phyloP scores from a whole-genome alignment of 2,113 vertebrate genomes.

The Cisticola juncidis region DNA sequence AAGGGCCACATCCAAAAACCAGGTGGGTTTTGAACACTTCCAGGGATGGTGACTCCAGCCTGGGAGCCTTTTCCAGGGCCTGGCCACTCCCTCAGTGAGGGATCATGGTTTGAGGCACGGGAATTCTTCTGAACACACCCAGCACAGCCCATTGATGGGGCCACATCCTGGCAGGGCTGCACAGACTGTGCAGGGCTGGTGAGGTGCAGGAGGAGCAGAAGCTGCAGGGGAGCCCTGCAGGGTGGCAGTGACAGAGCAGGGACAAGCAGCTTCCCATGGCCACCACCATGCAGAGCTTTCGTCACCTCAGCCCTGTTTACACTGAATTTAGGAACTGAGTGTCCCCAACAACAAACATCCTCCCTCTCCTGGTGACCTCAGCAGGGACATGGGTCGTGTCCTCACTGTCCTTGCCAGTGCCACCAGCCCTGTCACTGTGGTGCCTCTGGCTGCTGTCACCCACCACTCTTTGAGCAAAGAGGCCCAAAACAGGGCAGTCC shows the following conservation, averaged over 20 bases:
- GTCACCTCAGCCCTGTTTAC: not conserved
- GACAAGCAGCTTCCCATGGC: not conserved
- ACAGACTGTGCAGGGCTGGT: accelerated
- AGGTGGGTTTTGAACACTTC: accelerated
- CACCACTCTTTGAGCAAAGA: accelerated
- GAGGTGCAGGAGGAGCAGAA: not conserved
- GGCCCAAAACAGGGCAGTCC: not conserved
- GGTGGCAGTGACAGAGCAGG: not conserved
- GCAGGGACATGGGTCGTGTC: not conserved
- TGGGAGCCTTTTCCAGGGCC: not conserved
- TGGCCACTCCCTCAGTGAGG: not conserved
- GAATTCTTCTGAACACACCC: accelerated
- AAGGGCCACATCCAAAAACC: not conserved
- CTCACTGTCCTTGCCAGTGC: not conserved
- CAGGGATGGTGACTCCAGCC: not conserved
- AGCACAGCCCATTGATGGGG: not conserved
- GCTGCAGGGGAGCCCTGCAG: not conserved
- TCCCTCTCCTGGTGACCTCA: not conserved
- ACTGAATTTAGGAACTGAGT: not conserved
- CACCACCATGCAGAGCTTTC: not conserved
- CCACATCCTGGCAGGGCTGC: not conserved
- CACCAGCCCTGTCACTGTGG: not conserved
- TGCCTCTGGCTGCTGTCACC: not conserved
- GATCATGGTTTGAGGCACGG: accelerated
- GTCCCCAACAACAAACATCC: not conserved